Evolutionary conservation across 37 sponge, comb jelly and placozoan species (phyloP).

Genomic region (Spongilla lacustris): DNA sequence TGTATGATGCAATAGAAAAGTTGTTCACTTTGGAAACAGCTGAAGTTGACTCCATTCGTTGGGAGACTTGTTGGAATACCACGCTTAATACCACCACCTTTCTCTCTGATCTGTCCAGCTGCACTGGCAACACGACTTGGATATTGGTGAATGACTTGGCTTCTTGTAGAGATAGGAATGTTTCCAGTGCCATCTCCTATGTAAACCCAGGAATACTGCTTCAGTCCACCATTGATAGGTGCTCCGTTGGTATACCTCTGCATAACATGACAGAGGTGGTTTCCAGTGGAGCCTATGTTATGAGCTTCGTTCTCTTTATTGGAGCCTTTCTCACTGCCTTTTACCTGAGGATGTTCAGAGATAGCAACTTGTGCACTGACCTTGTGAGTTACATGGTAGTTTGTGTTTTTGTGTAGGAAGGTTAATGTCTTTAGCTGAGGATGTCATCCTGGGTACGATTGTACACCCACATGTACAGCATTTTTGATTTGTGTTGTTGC

Average conservation of each 20-base stretch:
- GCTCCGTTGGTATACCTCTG: slow-evolving; percentile 19
- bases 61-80: slow-evolving; percentile 35
- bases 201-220: neutral
- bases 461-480: neutral
- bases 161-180: slow-evolving; percentile 27
- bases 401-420: neutral
- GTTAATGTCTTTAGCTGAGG: neutral
- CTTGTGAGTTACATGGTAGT: slow-evolving; percentile 50
- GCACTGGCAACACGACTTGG: neutral
- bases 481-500: neutral
- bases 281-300: slow-evolving; percentile 53
- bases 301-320: slow-evolving; percentile 76
- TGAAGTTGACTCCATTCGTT: slow-evolving; percentile 48
- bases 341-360: slow-evolving; percentile 66
- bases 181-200: slow-evolving; percentile 37
- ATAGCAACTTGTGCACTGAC: slow-evolving; percentile 50
- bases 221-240: neutral
- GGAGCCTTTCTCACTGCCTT: slow-evolving; percentile 77
- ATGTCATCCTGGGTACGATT: neutral
- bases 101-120: neutral
- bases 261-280: neutral
- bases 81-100: slow-evolving; percentile 6
- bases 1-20: slow-evolving; percentile 70
- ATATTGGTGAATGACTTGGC: neutral
- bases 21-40: neutral